Evolutionary conservation across 2,113 vertebrate species (phyloP).

Genomic region (Rynchops niger): DNA sequence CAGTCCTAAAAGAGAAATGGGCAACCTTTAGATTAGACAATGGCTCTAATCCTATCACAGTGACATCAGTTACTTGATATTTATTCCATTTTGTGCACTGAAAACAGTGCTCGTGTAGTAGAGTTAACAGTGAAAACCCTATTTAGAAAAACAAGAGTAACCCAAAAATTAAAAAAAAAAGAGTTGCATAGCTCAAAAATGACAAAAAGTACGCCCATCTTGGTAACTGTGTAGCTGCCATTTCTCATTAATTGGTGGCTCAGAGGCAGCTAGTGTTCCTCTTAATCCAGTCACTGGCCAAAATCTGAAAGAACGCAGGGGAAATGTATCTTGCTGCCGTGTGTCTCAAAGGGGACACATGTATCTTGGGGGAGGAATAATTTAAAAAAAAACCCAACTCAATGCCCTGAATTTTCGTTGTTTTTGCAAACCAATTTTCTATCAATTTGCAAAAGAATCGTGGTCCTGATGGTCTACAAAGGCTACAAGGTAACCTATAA

Average conservation of each 20-base stretch:
- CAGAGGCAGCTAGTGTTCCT: not conserved
- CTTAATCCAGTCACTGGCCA: not conserved
- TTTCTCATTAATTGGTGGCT: not conserved
- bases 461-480: not conserved
- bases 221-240: not conserved
- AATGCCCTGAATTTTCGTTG: not conserved
- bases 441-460: not conserved
- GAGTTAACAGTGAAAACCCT: not conserved
- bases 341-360: not conserved
- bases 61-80: not conserved
- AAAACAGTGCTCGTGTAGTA: not conserved
- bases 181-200: not conserved
- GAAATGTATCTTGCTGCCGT: not conserved
- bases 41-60: not conserved
- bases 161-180: not conserved
- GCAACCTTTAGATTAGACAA: not conserved
- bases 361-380: too few relatives aligned
- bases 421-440: not conserved
- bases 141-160: not conserved
- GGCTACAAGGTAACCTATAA: not conserved
- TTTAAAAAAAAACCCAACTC: not conserved
- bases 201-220: not conserved
- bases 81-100: not conserved
- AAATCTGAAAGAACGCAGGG: not conserved
- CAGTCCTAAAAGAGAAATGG: slow-evolving; percentile 73